Conservation (phyloP, 2,113 vertebrate species). For the Donacobius atricapilla region DNA sequence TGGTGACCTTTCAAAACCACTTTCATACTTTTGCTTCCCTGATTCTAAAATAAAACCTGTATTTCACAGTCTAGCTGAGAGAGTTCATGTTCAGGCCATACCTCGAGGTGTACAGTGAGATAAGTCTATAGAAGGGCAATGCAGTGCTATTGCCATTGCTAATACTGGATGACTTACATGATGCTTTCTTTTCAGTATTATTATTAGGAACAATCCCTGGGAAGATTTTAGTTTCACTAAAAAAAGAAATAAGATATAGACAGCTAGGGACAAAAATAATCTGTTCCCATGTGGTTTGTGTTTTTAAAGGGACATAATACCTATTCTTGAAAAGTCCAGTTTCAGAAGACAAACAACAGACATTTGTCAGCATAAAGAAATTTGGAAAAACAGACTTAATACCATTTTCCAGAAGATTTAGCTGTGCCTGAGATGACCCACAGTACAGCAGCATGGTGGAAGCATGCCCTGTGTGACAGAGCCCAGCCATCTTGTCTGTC, state of each 20-base stretch:
- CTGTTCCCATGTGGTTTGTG: not conserved
- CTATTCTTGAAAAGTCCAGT: slow-evolving; percentile 12
- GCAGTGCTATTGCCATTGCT: not conserved
- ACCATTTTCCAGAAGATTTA: not conserved
- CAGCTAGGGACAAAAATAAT: slow-evolving; percentile 53
- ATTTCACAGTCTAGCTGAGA: not conserved
- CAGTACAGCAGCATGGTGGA: not conserved
- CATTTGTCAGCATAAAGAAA: not conserved
- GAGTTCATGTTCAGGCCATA: not conserved
- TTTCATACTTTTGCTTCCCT: not conserved
- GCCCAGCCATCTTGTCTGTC: not conserved
- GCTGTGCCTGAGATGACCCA: not conserved
- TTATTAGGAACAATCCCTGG: slow-evolving; percentile 53
- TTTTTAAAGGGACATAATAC: slow-evolving; percentile 43
- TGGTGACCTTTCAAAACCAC: slow-evolving; percentile 1
- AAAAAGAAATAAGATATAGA: not conserved
- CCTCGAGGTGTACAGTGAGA: not conserved
- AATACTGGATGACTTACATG: not conserved
- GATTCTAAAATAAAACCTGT: slow-evolving; percentile 16
- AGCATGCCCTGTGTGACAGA: fast-evolving
- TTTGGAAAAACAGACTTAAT: not conserved
- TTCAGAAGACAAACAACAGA: slow-evolving; percentile 9
- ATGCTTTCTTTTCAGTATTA: slow-evolving; percentile 16
- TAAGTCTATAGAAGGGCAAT: not conserved
- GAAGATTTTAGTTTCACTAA: slow-evolving; percentile 45